Conservation (phyloP, 53 echinoderm and acorn worm species). For the Antedon mediterranea region DNA sequence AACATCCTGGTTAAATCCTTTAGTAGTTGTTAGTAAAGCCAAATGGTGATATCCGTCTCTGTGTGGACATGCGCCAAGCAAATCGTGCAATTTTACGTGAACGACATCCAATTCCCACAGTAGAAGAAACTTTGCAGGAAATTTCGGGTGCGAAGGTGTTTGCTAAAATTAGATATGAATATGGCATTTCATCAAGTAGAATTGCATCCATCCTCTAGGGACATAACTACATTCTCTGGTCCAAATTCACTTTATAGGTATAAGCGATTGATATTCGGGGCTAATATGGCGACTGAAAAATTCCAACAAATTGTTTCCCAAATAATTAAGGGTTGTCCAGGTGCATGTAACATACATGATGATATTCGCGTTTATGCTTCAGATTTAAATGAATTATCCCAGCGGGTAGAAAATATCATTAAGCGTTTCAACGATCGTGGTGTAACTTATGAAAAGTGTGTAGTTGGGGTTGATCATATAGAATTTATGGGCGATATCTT, state of each 20-base stretch:
- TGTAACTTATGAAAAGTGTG: not conserved
- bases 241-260: slow-evolving; percentile 9
- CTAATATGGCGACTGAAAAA: slow-evolving; percentile 9
- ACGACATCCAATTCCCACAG: slow-evolving; percentile 15
- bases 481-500: not conserved
- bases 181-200: slow-evolving; percentile 16
- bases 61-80: not conserved
- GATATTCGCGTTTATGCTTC: not conserved
- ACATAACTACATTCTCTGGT: slow-evolving; percentile 11
- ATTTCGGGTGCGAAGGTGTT: slow-evolving; percentile 3
- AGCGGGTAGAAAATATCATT: not conserved
- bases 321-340: not conserved
- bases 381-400: not conserved
- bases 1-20: too few relatives aligned
- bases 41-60: not conserved
- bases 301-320: slow-evolving; percentile 5
- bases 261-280: slow-evolving; percentile 7
- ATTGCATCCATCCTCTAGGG: slow-evolving; percentile 12
- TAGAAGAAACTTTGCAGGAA: slow-evolving; percentile 16
- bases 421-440: not conserved
- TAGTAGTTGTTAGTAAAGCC: not conserved
- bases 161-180: slow-evolving; percentile 18
- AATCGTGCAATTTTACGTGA: not conserved
- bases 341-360: not conserved
- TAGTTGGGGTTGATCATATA: not conserved